Conservation (phyloP, 2,888 invertebrate genomes). For the Petrolisthes cinctipes region DNA sequence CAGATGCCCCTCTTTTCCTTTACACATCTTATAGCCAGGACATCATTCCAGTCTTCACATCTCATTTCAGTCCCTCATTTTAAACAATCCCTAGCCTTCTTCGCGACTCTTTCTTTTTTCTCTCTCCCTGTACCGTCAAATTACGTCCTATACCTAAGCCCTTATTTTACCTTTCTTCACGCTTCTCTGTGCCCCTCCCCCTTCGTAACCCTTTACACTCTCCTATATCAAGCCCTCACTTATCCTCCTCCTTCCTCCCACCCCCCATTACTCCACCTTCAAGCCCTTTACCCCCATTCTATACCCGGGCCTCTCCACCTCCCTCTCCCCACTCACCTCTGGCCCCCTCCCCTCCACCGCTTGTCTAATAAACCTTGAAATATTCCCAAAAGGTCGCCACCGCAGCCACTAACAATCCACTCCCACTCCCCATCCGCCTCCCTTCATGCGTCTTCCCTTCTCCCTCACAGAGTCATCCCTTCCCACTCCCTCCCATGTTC, state of each 20-base stretch:
- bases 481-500: background rate
- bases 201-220: background rate
- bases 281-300: background rate
- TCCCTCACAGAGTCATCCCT: background rate
- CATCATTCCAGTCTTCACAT: background rate
- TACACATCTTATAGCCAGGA: background rate
- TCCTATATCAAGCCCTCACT: background rate
- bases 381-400: background rate
- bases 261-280: slow-evolving; percentile 11
- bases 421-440: background rate
- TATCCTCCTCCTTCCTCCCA: background rate
- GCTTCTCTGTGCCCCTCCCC: background rate
- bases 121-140: background rate
- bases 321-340: slow-evolving; percentile 8
- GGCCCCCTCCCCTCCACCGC: slow-evolving; percentile 2
- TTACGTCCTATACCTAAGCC: too few relatives aligned
- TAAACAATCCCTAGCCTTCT: background rate
- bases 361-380: background rate
- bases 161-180: background rate
- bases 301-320: background rate
- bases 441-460: background rate
- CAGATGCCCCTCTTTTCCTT: background rate
- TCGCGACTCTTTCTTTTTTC: background rate
- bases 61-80: too few relatives aligned
- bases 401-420: background rate